phyloP scores from a whole-genome alignment of 2,113 vertebrate species.

The Lethenteron reissneri region DNA sequence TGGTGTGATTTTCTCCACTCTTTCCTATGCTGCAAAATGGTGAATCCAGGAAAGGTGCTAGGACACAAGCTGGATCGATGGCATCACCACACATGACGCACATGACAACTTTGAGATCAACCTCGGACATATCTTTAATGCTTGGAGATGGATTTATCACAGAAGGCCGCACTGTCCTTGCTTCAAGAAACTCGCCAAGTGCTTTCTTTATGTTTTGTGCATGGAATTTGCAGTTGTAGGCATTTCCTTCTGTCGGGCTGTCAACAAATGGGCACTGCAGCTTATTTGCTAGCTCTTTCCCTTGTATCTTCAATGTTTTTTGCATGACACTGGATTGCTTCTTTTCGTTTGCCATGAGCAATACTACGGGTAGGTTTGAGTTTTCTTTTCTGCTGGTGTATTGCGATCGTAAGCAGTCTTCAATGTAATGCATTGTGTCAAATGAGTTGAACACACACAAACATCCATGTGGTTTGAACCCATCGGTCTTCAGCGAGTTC shows the following conservation, averaged over 20 bases:
- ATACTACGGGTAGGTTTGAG: slow-evolving; percentile 63
- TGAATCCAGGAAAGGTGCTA: slow-evolving; percentile 88
- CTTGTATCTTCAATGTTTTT: slow-evolving; percentile 83
- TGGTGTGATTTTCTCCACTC: slow-evolving; percentile 72
- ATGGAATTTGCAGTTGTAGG: slow-evolving; percentile 62
- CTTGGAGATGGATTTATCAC: slow-evolving; percentile 57
- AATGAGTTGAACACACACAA: slow-evolving; percentile 95
- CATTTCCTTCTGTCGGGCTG: slow-evolving; percentile 58
- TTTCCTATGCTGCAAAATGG: slow-evolving; percentile 82
- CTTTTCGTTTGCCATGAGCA: slow-evolving; percentile 83
- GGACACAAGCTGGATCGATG: slow-evolving; percentile 87
- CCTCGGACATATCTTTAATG: slow-evolving; percentile 85
- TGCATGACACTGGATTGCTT: slow-evolving; percentile 71
- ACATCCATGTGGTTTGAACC: slow-evolving; percentile 88
- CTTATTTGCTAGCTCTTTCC: slow-evolving; percentile 89
- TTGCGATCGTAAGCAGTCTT: slow-evolving; percentile 65
- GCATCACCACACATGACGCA: slow-evolving; percentile 98
- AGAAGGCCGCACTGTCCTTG: slow-evolving; percentile 74
- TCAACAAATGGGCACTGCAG: slow-evolving; percentile 94
- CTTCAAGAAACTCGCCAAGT: slow-evolving; percentile 65
- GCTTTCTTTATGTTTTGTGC: slow-evolving; percentile 88
- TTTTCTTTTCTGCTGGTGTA: slow-evolving; percentile 59
- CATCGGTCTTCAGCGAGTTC: slow-evolving; percentile 57
- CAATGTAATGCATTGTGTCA: slow-evolving; percentile 78
- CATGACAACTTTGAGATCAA: slow-evolving; percentile 86